These are phyloP conservation scores for Diaprepes abbreviatus DNA, from an alignment of 2,888 invertebrate genomes.

Conservation along the genomic window DNA sequence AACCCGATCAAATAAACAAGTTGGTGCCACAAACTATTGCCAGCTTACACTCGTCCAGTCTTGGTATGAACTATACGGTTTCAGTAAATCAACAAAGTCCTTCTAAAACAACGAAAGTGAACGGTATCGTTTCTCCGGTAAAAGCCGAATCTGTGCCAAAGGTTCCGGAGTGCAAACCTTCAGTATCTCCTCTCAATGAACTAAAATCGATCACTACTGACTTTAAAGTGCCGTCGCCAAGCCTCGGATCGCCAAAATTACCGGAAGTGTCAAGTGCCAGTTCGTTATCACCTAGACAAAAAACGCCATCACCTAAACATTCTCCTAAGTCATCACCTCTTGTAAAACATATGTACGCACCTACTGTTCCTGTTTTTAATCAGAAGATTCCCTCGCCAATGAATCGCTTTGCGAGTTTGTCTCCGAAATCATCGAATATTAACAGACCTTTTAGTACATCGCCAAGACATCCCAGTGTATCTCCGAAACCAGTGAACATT, in stretches of 20 bases:
- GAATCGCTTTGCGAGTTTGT: conserved; percentile 12
- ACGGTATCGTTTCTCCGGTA: conserved; percentile 48
- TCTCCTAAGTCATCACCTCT: conserved; percentile 58
- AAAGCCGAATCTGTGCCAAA: conserved; percentile 46
- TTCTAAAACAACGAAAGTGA: conserved; percentile 48
- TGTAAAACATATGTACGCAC: conserved; percentile 57
- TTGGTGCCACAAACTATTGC: conserved; percentile 51
- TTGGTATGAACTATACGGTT: conserved; percentile 65
- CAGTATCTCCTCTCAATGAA: conserved; percentile 43
- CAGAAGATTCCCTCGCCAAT: conserved; percentile 27
- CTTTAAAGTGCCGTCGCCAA: conserved; percentile 48
- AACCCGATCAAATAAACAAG: conserved; percentile 16
- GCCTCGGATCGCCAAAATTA: conserved; percentile 41
- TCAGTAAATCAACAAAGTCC: conserved; percentile 57
- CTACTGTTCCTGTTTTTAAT: conserved; percentile 42
- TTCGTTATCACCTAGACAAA: conserved; percentile 26
- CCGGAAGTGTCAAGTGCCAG: conserved; percentile 33
- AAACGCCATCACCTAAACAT: conserved; percentile 52
- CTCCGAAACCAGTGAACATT: conserved; percentile 31
- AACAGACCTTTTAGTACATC: conserved; percentile 20
- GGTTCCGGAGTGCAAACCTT: conserved; percentile 40
- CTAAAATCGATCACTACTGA: conserved; percentile 36
- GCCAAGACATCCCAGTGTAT: conserved; percentile 12
- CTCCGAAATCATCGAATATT: conserved; percentile 15
- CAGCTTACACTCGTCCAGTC: conserved; percentile 60